A percentile compares a stretch with the other conserved stretches of the same genome.
These are phyloP conservation scores for Rhizoglyphus robini DNA, from an alignment of 1,140 invertebrate genomes.

Conservation along the genomic window DNA sequence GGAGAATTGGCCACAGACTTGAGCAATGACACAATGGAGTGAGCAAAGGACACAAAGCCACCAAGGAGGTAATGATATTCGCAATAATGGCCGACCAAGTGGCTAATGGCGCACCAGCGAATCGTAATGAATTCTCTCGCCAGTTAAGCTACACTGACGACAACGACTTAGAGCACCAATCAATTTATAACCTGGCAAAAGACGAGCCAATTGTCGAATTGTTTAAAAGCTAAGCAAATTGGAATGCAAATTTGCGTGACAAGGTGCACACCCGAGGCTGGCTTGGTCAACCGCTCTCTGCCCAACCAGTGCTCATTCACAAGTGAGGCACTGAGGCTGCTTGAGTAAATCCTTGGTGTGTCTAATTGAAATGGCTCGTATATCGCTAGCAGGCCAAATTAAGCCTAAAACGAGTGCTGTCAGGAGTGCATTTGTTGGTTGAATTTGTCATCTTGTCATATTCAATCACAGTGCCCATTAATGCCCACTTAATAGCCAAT, in stretches of 20 bases:
- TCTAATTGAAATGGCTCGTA: constrained; percentile 12
- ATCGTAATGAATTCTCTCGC: constrained; percentile 8
- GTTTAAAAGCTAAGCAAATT: constrained; percentile 10
- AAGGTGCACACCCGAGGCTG: constrained; percentile 6
- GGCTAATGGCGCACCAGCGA: no score
- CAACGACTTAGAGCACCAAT: neutral
- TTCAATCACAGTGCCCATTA: constrained; percentile 13
- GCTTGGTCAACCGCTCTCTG: neutral
- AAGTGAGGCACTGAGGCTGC: neutral
- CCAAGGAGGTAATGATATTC: no score
- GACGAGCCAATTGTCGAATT: constrained; percentile 6
- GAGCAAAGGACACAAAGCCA: no score
- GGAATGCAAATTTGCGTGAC: constrained; percentile 19
- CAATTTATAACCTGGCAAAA: constrained; percentile 3
- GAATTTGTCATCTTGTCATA: constrained; percentile 6
- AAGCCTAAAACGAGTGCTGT: neutral
- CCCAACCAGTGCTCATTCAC: neutral
- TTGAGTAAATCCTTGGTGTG: constrained; percentile 3
- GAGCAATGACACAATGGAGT: no score
- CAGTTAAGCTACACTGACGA: neutral
- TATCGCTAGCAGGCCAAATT: no score
- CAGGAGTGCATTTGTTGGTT: neutral
- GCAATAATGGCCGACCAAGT: no score
- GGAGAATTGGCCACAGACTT: no score
- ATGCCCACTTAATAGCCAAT: constrained; percentile 1